Evolutionary conservation across 2,113 vertebrate species (phyloP), one percentile per base, ranked within the genome.

Genomic region (Murina feae): DNA sequence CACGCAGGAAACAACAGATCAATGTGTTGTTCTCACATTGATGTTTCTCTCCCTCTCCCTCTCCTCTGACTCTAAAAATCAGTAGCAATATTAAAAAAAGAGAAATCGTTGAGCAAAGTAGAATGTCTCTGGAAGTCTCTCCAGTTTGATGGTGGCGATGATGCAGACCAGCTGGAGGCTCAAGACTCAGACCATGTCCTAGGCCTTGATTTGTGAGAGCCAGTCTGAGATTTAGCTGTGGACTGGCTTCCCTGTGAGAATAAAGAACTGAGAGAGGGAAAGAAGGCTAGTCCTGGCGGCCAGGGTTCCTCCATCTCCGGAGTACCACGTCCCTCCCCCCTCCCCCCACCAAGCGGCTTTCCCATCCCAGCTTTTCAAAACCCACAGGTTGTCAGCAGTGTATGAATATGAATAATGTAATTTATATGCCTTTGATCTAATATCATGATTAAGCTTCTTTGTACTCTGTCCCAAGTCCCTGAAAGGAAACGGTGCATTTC

Each of bases 401-500:
- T 96, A 91, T 96, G 93, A 90, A 96, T 96, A 95, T 71, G 79
- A 97, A 97, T 86, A 94, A 95, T 63, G 55, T 51, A 79, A 93
- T 97, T 96, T 96, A 78, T 92, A 97, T 97, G 96, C 75, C 94
- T 96, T 94, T 97, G 95, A 96, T 98, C 97, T 97, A 97, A 92
- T 95, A 68, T 94, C 96, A 90, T 95, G 94, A 94, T 98, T 95
- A 97, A 97, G 49, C 72, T 89, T 94, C 93, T 98, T 96, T 93
- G 86, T 97, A 93, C 84, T 91, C 89, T 92, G 76, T 96, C 98
- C 95, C 91, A 58, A 96, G 88, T 97, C 88, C 89, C 85, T 85
- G 96, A 94, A 97, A 97, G 91, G 94, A 98, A 98, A 98, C 95
- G 97, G 95, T 95, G 75, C 44, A 55, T 97, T 97, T 97, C 93